Evolutionary conservation across 2,113 vertebrate species (phyloP).

Genomic region (Poecile atricapillus): DNA sequence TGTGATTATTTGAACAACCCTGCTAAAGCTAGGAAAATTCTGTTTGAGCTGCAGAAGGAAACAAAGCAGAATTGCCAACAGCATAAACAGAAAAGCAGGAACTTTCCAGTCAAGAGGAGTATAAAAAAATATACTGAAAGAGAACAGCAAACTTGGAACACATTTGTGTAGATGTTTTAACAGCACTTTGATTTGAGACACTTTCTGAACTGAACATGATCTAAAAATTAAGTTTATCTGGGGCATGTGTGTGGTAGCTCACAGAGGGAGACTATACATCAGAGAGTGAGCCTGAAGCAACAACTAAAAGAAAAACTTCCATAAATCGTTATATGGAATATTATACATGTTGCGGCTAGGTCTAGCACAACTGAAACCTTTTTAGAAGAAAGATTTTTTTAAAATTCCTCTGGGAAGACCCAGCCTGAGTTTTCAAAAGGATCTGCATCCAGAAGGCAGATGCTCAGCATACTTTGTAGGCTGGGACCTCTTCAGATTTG

Average conservation of each 20-base stretch:
- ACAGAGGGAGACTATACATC: background rate
- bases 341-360: background rate
- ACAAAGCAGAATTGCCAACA: background rate
- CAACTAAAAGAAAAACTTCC: background rate
- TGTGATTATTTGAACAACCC: background rate
- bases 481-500: background rate
- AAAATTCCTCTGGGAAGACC: background rate
- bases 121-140: background rate
- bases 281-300: background rate
- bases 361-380: background rate
- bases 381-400: background rate
- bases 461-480: background rate
- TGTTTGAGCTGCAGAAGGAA: background rate
- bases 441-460: background rate
- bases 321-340: background rate
- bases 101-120: background rate
- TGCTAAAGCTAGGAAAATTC: background rate
- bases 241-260: rapidly evolving
- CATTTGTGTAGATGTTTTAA: background rate
- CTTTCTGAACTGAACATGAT: background rate
- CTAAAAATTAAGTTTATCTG: background rate
- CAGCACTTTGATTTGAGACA: background rate
- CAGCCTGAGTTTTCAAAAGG: background rate
- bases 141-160: background rate
- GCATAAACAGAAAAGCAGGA: background rate